Conservation (phyloP, 2,888 invertebrate species). For the Andricus quercusramuli region DNA sequence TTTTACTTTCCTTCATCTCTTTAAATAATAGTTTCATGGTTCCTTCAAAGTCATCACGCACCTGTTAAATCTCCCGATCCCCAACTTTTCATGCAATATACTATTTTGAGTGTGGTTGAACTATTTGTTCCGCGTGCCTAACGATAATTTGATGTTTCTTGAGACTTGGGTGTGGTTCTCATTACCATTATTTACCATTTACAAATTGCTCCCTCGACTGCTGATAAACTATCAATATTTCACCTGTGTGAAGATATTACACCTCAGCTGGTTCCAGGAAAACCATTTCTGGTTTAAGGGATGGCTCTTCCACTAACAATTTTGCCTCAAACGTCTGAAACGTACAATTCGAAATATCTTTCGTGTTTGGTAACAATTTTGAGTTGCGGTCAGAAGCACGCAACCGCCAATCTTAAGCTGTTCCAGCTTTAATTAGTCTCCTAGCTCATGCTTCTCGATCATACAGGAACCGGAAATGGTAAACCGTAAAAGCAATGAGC, state of each 20-base stretch:
- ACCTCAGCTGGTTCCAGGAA: background rate
- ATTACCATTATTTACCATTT: background rate
- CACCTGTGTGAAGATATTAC: background rate
- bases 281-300: conserved; percentile 11
- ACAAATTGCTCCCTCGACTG: background rate
- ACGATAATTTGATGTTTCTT: background rate
- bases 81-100: no score
- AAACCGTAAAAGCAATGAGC: background rate
- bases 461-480: conserved; percentile 16
- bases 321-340: conserved; percentile 5
- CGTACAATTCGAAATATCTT: conserved; percentile 21
- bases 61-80: no score
- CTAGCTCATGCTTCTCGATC: conserved; percentile 12
- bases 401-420: conserved; percentile 22
- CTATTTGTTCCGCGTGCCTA: no score
- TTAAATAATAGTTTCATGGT: no score
- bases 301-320: conserved; percentile 6
- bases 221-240: background rate
- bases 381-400: conserved; percentile 11
- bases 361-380: conserved; percentile 35
- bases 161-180: background rate
- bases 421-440: conserved; percentile 30
- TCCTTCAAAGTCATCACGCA: no score
- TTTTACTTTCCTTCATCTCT: no score
- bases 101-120: no score